Base-by-base conservation (phyloP, 2,797 vertebrate species). In the Hemibagrus guttatus region DNA sequence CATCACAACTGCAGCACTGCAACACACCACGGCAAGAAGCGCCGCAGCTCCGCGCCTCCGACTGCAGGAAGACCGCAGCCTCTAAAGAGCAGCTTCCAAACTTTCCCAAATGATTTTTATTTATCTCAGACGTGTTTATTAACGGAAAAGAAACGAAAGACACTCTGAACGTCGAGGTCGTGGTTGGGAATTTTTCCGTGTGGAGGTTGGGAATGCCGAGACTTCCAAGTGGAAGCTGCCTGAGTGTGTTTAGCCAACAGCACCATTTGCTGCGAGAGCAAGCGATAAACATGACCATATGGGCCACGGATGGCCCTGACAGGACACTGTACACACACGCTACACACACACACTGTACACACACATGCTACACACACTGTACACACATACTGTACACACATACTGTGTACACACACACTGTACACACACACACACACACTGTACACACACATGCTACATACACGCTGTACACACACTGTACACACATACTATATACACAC, bases 201-300 rank as follows among this genome's bases (percentile, higher is more conserved):
- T 63, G 2, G 56, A 12, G 68, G 91, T 90, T 90, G 0, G 76
- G 83, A 86, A 72, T 58, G 83, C 63, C 31, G 61, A 87, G 89
- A 81, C 83, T 84, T 88, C 68, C 75, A 74, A 72, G 88, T 89
- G 89, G 90, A 89, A 71, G 89, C 86, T 85, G 90, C 90, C 91
- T 91, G 91, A 91, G 93, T 58, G 91, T 95, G 94, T 94, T 96
- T 94, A 93, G 91, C 94, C 94, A 94, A 94, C 94, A 94, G 93
- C 89, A 90, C 94, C 94, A 94, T 95, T 94, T 95, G 94, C 94
- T 93, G 93, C 90, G 93, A 93, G 92, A 91, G 92, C 90, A 92
- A 92, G 92, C 91, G 92, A 91, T 93, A 94, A 94, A 95, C 92
- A 93, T 9, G 89, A 86, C 91, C 93, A 93, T 95, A 94, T 95